Evolutionary conservation across 2,888 invertebrate species (phyloP).

Genomic region (Desoria tigrina): DNA sequence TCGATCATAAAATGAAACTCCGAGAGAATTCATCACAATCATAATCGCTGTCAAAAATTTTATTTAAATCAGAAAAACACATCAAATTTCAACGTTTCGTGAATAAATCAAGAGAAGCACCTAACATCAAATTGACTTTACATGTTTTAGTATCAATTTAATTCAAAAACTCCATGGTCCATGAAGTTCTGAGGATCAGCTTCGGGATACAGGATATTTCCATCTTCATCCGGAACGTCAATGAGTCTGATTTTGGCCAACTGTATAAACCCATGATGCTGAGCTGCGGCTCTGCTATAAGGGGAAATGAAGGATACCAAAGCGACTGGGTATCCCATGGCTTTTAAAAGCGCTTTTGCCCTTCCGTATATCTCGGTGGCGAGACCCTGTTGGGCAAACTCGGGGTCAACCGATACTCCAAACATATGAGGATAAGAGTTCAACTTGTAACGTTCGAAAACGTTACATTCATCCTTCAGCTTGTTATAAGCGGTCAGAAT

Average conservation of each 20-base stretch:
- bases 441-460: background rate
- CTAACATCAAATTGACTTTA: no score
- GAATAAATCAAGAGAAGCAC: no score
- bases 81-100: no score
- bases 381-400: constrained; percentile 8
- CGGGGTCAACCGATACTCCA: constrained; percentile 9
- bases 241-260: background rate
- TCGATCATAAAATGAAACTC: no score
- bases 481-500: constrained; percentile 1
- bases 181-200: constrained; percentile 12
- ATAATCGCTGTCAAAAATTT: no score
- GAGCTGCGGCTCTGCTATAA: constrained; percentile 7
- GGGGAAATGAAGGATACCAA: background rate
- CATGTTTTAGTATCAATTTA: no score
- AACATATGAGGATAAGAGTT: constrained; percentile 10
- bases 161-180: constrained; percentile 11
- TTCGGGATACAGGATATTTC: background rate
- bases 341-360: constrained; percentile 8
- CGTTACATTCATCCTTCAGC: background rate
- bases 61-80: no score
- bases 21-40: no score
- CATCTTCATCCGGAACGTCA: background rate
- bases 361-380: constrained; percentile 10
- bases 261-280: constrained; percentile 13
- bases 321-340: background rate